These are phyloP conservation scores for Antheraea assamensis DNA, from an alignment of 2,888 invertebrate genomes.

Conservation along the genomic window DNA sequence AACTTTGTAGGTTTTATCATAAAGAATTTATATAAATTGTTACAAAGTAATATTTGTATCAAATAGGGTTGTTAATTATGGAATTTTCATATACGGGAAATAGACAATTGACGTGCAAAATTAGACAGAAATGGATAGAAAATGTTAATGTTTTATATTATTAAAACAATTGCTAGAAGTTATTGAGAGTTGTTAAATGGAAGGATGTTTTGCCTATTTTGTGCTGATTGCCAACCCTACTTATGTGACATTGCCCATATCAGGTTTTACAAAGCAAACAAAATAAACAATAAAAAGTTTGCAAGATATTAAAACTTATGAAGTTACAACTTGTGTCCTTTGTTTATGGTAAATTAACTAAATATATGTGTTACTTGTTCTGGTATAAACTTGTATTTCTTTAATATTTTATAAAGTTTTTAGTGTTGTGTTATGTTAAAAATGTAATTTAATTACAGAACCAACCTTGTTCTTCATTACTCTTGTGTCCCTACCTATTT, in stretches of 20 bases:
- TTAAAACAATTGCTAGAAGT: too few species aligned
- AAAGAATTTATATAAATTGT: too few species aligned
- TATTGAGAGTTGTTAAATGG: too few species aligned
- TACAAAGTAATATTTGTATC: too few species aligned
- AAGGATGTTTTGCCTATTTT: neutral
- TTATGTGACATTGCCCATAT: conserved; percentile 5
- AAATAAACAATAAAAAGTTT: neutral
- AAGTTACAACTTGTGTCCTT: too few species aligned
- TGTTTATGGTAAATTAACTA: too few species aligned
- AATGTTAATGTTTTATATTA: too few species aligned
- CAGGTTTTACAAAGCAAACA: neutral
- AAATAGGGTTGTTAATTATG: neutral
- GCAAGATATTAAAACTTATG: neutral
- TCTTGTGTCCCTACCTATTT: conserved; percentile 38
- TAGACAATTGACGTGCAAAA: neutral
- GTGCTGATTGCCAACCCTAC: neutral
- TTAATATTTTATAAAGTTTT: neutral
- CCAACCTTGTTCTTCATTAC: conserved; percentile 22
- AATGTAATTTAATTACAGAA: neutral
- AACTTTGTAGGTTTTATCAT: too few species aligned
- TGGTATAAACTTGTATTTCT: neutral
- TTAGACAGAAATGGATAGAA: neutral
- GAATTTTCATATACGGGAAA: neutral
- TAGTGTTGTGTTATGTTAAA: neutral
- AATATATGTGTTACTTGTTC: too few species aligned